Evolutionary conservation across 2,888 invertebrate genomes (phyloP).

Genomic region (Troides oblongomaculatus): DNA sequence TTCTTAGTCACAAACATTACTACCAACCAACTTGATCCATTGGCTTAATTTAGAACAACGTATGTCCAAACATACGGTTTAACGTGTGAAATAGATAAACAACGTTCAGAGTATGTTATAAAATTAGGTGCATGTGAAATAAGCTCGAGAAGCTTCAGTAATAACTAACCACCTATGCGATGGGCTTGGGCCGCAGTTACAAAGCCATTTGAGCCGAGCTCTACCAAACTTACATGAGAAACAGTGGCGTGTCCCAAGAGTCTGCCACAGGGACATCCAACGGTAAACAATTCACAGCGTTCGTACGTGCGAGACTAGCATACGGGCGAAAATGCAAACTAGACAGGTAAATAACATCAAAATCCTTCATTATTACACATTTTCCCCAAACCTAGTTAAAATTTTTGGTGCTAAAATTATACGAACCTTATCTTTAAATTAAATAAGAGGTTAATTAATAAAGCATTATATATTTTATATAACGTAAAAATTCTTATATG

Average conservation of each 20-base stretch:
- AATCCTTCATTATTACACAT: neutral
- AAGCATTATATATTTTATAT: no score
- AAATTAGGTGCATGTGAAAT: conserved; percentile 10
- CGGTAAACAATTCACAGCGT: conserved; percentile 19
- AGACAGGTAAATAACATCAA: neutral
- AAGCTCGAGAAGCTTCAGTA: neutral
- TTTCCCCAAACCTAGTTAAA: neutral
- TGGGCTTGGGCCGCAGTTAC: neutral
- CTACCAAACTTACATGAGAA: conserved; percentile 5
- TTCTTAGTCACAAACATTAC: neutral
- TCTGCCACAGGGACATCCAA: conserved; percentile 11
- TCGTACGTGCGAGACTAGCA: conserved; percentile 7
- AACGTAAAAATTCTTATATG: no score
- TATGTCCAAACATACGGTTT: conserved; percentile 18
- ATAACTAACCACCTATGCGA: conserved; percentile 1
- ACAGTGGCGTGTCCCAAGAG: conserved; percentile 2
- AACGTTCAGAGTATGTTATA: neutral
- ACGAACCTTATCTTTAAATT: no score
- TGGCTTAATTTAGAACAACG: conserved; percentile 20
- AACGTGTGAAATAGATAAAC: conserved; percentile 18
- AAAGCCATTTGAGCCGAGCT: conserved; percentile 13
- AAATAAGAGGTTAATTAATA: no score
- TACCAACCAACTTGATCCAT: conserved; percentile 12
- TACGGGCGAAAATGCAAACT: conserved; percentile 10
- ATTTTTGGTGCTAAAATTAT: neutral